Evolutionary conservation across 2,797 vertebrate species (phyloP), one percentile per base, ranked within the genome.

Genomic region (Choloepus didactylus): DNA sequence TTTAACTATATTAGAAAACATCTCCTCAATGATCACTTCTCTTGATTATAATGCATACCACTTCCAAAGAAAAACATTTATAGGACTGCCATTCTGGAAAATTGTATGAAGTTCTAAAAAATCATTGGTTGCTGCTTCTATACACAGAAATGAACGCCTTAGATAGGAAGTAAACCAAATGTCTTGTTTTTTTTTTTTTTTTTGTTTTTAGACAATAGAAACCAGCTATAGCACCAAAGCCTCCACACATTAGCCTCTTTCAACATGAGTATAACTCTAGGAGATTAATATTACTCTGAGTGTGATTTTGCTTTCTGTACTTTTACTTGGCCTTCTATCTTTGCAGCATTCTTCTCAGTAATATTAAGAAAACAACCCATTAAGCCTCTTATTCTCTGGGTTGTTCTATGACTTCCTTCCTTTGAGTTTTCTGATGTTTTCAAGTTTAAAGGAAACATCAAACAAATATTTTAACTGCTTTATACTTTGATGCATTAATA

Each of bases 1-100:
- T 46, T 73, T 93, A 89, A 90, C 4, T 76, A 16, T 18, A 49
- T 64, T 89, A 75, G 51, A 91, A 93, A 94, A n/a, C 56, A 84
- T 35, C 5, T 87, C 44, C 35, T 77, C 38, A 49, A 62, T 27
- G 56, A 59, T 79, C 5, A 23, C 19, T 88, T 27, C 60, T 76
- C 62, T 73, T 88, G 31, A 49, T 76, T 90, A 49, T 44, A 92
- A 67, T 46, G n/a, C 41, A 29, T 56, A 2, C 2, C 29, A 23
- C 9, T 86, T 72, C n/a, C 51, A 75, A 80, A 92, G n/a, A 69
- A 89, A 95, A 21, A 1, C 0, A 35, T 77, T 62, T 69, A 82
- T 35, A 91, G 21, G 10, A 46, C 4, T 41, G 16, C 27, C 35
- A 2, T 19, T 86, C 35, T 67, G 89, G 31, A 88, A 86, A 67